A percentile compares a stretch with the other conserved stretches of the same genome.
These are phyloP conservation scores for Leptinotarsa defecta DNA, from an alignment of 1,140 invertebrate genomes.

Conservation along the genomic window DNA sequence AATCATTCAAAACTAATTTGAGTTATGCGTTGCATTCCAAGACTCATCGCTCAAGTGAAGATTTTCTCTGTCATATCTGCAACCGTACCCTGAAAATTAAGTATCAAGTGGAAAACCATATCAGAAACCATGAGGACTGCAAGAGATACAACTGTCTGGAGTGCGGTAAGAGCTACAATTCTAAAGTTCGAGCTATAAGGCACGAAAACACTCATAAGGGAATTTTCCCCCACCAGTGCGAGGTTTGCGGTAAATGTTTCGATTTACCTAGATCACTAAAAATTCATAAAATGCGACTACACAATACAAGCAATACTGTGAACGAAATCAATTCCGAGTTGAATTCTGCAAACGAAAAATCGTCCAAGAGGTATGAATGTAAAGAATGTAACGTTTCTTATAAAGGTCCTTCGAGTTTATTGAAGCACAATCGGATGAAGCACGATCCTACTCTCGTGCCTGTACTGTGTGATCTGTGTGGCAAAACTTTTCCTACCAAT, in stretches of 20 bases:
- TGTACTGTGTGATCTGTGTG: constrained; percentile 68
- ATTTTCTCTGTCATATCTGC: constrained; percentile 15
- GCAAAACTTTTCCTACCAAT: constrained; percentile 72
- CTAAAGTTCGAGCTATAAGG: neutral
- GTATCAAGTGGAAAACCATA: constrained; percentile 14
- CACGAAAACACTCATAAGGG: constrained; percentile 13
- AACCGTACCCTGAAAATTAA: neutral
- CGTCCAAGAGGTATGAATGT: constrained; percentile 65
- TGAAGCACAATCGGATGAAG: constrained; percentile 29
- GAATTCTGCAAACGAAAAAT: constrained; percentile 56
- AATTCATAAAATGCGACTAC: constrained; percentile 49
- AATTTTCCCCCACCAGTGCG: constrained; percentile 9
- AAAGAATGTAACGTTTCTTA: constrained; percentile 67
- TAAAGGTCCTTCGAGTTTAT: constrained; percentile 39
- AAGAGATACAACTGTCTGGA: constrained; percentile 42
- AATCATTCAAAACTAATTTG: neutral
- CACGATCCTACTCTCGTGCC: neutral
- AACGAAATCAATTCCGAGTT: constrained; percentile 34
- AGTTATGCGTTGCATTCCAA: constrained; percentile 16
- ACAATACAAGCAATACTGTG: constrained; percentile 56
- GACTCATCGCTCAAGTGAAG: neutral
- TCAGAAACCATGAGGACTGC: constrained; percentile 32
- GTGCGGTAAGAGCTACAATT: constrained; percentile 46
- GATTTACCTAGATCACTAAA: neutral
- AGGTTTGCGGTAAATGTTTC: constrained; percentile 20